These are phyloP conservation scores for Sparidentex hasta DNA, from an alignment of 2,797 vertebrate species.

Conservation along the genomic window DNA sequence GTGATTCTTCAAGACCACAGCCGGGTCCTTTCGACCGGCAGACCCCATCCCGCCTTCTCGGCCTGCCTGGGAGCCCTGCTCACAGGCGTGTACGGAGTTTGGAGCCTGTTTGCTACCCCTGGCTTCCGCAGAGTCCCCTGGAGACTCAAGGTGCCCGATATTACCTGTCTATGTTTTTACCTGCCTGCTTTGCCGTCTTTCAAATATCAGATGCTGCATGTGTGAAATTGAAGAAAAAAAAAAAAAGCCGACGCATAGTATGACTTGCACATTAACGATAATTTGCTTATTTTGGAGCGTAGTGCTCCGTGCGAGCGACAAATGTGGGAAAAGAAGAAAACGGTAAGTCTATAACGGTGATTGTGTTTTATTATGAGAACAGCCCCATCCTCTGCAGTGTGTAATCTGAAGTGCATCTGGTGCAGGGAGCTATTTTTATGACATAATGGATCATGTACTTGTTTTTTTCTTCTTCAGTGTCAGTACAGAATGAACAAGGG, in stretches of 20 bases:
- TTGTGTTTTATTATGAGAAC: not conserved
- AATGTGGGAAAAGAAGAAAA: constrained; percentile 49
- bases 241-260: not conserved
- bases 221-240: constrained; percentile 13
- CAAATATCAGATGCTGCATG: constrained; percentile 17
- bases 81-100: constrained; percentile 80
- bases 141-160: constrained; percentile 80
- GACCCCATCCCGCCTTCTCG: constrained; percentile 59
- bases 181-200: constrained; percentile 21
- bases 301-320: constrained; percentile 46
- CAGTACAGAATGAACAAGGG: constrained; percentile 26
- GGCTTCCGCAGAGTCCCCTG: constrained; percentile 82
- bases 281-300: constrained; percentile 67
- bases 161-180: not conserved
- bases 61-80: constrained; percentile 71
- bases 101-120: constrained; percentile 83
- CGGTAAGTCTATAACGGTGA: constrained; percentile 48
- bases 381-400: not conserved
- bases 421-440: constrained; percentile 9
- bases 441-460: constrained; percentile 19
- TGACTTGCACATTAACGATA: constrained; percentile 62
- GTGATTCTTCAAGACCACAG: constrained; percentile 77
- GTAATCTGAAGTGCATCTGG: not conserved
- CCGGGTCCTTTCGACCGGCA: constrained; percentile 27
- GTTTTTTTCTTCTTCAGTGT: constrained; percentile 27